Evolutionary conservation across 2,113 vertebrate genomes (phyloP).

Genomic region (Boleophthalmus pectinirostris): DNA sequence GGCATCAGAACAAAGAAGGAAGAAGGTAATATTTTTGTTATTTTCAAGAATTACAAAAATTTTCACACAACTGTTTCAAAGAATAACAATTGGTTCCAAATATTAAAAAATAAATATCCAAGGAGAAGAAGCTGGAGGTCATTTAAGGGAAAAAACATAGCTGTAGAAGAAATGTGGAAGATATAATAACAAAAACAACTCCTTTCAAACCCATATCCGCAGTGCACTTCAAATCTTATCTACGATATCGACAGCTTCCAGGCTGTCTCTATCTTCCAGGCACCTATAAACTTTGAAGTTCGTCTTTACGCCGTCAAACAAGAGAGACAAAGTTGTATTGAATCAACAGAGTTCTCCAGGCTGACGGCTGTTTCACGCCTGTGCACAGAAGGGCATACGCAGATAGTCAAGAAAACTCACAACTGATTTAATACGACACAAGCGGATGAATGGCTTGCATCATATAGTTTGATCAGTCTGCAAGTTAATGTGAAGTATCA

Average conservation of each 20-base stretch:
- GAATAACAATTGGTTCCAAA: too few relatives aligned
- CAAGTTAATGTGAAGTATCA: constrained; percentile 3
- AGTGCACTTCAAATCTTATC: constrained; percentile 32
- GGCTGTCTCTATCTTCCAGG: constrained; percentile 36
- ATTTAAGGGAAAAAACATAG: background rate
- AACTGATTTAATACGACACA: constrained; percentile 22
- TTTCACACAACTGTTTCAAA: too few relatives aligned
- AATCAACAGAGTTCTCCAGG: constrained; percentile 36
- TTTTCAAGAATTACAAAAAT: too few relatives aligned
- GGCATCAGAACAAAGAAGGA: background rate
- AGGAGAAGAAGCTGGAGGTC: background rate
- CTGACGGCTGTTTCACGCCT: constrained; percentile 27
- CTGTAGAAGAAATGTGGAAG: constrained; percentile 13
- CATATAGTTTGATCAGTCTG: constrained; percentile 46
- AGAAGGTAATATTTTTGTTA: too few relatives aligned
- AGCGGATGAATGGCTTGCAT: constrained; percentile 19
- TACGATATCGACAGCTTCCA: constrained; percentile 42
- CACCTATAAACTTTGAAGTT: constrained; percentile 44
- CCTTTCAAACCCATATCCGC: constrained; percentile 17
- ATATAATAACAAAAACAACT: constrained; percentile 23
- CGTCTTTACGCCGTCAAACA: constrained; percentile 30
- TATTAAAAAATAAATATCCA: too few relatives aligned
- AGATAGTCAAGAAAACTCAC: constrained; percentile 36
- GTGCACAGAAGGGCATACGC: constrained; percentile 45
- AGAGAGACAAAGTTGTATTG: constrained; percentile 35